Percentiles rank a stretch among this genome's conserved stretches.
These are phyloP conservation scores for Scaptodrosophila lebanonensis DNA, from an alignment of 1,140 invertebrate species.

Conservation along the genomic window DNA sequence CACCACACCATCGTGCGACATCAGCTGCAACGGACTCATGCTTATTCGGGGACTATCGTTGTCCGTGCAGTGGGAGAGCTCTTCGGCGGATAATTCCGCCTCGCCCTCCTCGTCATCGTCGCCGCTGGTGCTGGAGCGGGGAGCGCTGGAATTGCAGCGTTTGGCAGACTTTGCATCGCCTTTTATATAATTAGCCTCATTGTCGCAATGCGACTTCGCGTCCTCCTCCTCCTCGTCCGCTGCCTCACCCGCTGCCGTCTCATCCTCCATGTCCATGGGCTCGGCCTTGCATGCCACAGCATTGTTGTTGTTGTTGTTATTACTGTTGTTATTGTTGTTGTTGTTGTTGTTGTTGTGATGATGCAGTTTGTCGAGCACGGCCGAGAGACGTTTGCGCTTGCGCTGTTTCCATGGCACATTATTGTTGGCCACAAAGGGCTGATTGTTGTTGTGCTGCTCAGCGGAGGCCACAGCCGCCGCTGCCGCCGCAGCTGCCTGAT, in stretches of 20 bases:
- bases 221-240: conserved; percentile 31
- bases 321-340: conserved; percentile 55
- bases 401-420: conserved; percentile 81
- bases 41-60: conserved; percentile 68
- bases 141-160: conserved; percentile 4
- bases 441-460: conserved; percentile 78
- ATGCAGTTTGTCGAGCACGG: conserved; percentile 85
- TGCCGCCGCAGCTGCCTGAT: conserved; percentile 62
- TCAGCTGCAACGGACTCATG: conserved; percentile 62
- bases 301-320: conserved; percentile 28
- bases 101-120: conserved; percentile 51
- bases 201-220: conserved; percentile 12
- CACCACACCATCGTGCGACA: conserved; percentile 18
- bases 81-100: conserved; percentile 57
- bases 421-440: conserved; percentile 81
- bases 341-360: conserved; percentile 62
- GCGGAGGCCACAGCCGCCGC: conserved; percentile 53
- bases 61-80: conserved; percentile 61
- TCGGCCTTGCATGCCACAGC: conserved; percentile 54
- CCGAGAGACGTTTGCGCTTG: conserved; percentile 86
- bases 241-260: conserved; percentile 32
- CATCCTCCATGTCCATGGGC: conserved; percentile 72
- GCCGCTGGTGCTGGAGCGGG: conserved; percentile 30
- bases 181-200: conserved; percentile 58
- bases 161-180: conserved; percentile 36